Base-by-base conservation (phyloP, 2,113 vertebrate genomes). In the Nibea coibor region DNA sequence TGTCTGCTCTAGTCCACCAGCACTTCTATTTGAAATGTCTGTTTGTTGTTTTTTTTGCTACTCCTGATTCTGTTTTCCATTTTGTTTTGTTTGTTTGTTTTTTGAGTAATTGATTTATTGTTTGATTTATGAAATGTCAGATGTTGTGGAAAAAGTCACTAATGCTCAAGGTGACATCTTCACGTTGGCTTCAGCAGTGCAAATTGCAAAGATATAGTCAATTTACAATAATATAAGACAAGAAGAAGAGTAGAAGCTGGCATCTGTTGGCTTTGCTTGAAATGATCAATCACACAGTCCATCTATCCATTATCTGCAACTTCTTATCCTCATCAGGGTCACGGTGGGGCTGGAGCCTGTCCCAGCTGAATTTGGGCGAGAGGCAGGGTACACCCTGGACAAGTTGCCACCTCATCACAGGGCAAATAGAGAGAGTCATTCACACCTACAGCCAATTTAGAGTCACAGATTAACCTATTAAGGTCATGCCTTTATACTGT, bases 1-100 rank as follows among this genome's bases (percentile, higher is more conserved):
- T 31, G 61, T 10, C 68, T 58, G 59, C 3, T 64, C 26, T 68
- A 10, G 39, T 67, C 65, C 26, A 63, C 3, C 22, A 56, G 75
- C 58, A 28, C 31, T 31, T 75, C 51, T 51, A n/a, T 10, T n/a
- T 59, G 15, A 67, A 51, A 28, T 16, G 35, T 39, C 35, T 51
- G 24, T 62, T 51, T 28, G 28, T 5, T 6, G 15, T 3, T 39
- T 26, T 24, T 45, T 22, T 31, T 58, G 28, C 4, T 39, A 1
- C 28, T 56, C 19, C 22, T 28, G 28, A 22, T 22, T 61, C 16
- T 19, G 4, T 54, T 20, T 42, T 20, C 1, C 10, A 8, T 62
- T 20, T 12, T 31, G 4, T 31, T 0, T 59, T 19, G 10, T 53
- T 22, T 51, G 2, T 20, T 53, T 53, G 5, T 19, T 14, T 26